Conservation (phyloP, 2,113 vertebrate species). For the Lepisosteus oculatus region DNA sequence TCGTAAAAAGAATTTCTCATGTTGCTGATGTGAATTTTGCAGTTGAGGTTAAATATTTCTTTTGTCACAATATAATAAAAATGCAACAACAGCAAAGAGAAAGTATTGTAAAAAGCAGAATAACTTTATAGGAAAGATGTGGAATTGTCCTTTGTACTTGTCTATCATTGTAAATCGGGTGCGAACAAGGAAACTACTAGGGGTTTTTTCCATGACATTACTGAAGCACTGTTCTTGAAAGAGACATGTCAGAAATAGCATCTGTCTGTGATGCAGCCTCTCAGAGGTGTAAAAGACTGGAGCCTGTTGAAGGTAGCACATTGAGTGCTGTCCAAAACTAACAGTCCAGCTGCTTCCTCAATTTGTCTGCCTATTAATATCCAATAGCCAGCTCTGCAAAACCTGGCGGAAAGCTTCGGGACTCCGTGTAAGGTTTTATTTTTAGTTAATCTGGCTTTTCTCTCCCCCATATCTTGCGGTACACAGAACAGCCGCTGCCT, state of each 20-base stretch:
- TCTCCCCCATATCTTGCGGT: neutral
- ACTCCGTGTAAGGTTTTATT: slow-evolving; percentile 13
- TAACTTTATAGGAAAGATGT: no score
- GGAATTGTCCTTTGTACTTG: no score
- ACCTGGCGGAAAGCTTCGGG: neutral
- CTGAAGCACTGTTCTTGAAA: neutral
- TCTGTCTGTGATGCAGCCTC: slow-evolving; percentile 6
- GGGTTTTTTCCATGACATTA: neutral
- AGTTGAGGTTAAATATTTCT: no score
- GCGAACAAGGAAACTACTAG: neutral
- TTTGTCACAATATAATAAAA: no score
- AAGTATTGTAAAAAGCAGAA: no score
- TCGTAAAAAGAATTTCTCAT: no score
- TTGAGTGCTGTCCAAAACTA: slow-evolving; percentile 7
- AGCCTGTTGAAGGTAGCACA: neutral
- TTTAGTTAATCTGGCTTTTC: slow-evolving; percentile 14
- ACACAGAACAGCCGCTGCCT: slow-evolving; percentile 1
- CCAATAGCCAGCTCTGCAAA: neutral
- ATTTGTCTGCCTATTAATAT: slow-evolving; percentile 19
- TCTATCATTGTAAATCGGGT: no score
- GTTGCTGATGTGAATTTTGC: no score
- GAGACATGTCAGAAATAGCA: slow-evolving; percentile 3
- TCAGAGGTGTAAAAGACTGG: slow-evolving; percentile 19
- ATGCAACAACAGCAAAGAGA: no score
- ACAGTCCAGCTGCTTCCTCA: slow-evolving; percentile 13